Percentiles rank a stretch among this genome's conserved stretches.
Conservation (phyloP, 1,140 invertebrate genomes). For the Pseudomyrmex dendroicus region DNA sequence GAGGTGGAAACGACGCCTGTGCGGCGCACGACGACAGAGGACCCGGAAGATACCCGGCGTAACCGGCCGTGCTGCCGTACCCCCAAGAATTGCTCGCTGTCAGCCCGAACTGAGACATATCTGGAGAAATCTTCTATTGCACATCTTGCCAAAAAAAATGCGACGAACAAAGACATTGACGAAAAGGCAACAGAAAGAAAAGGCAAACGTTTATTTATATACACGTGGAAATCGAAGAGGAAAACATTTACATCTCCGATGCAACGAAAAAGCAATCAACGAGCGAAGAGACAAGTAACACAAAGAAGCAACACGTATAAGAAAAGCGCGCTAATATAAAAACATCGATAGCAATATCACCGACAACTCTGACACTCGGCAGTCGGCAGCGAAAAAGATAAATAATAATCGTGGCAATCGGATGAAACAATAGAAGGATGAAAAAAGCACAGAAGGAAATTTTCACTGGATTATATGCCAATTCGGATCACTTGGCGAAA, state of each 20-base stretch:
- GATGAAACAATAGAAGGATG: constrained; percentile 22
- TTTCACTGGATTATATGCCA: constrained; percentile 56
- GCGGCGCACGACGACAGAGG: constrained; percentile 86
- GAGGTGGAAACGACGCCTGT: constrained; percentile 88
- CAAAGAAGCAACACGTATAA: constrained; percentile 25
- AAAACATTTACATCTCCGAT: neutral
- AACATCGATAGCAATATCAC: constrained; percentile 47
- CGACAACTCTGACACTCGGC: neutral
- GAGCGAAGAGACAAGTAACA: neutral
- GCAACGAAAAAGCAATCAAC: constrained; percentile 20
- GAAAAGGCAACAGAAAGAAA: neutral
- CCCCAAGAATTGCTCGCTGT: constrained; percentile 93
- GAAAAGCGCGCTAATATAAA: constrained; percentile 40
- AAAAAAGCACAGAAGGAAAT: constrained; percentile 14
- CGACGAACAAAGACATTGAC: neutral
- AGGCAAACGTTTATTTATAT: neutral
- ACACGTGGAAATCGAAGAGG: neutral
- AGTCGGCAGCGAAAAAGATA: constrained; percentile 28
- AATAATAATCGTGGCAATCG: constrained; percentile 49
- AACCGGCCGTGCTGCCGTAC: constrained; percentile 92
- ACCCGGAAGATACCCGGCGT: constrained; percentile 91
- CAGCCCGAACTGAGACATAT: constrained; percentile 92
- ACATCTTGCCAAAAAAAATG: neutral
- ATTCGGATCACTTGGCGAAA: constrained; percentile 63
- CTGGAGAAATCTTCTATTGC: constrained; percentile 81